A percentile compares a stretch with the other conserved stretches of the same genome.
phyloP scores from a whole-genome alignment of 2,113 vertebrate species.

The Dissostichus mawsoni region DNA sequence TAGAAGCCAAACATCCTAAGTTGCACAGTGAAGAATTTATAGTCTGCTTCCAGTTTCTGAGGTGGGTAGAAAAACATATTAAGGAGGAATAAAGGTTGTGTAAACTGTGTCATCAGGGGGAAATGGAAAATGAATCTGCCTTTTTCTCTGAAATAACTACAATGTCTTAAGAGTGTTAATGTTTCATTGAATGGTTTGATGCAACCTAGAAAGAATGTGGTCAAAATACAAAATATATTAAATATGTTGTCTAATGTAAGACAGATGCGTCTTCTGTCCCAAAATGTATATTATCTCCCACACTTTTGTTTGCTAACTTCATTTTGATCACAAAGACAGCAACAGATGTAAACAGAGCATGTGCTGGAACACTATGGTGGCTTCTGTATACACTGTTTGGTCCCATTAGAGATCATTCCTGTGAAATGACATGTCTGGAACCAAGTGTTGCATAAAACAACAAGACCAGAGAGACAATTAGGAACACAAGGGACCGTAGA shows the following conservation, averaged over 20 bases:
- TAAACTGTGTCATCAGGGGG: conserved; percentile 4
- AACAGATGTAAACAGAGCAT: conserved; percentile 35
- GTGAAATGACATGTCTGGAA: conserved; percentile 40
- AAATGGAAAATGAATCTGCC: conserved; percentile 9
- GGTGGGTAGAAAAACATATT: background rate
- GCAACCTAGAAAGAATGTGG: background rate
- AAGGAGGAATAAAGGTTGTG: background rate
- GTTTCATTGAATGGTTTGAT: background rate
- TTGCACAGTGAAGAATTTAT: background rate
- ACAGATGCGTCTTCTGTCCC: background rate
- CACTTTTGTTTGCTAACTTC: conserved; percentile 5
- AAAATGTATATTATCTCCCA: conserved; percentile 17
- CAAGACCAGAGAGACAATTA: conserved; percentile 18
- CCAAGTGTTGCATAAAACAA: conserved; percentile 35
- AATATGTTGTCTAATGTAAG: background rate
- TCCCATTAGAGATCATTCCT: conserved; percentile 35
- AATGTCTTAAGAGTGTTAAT: too few relatives aligned
- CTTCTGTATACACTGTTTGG: conserved; percentile 23
- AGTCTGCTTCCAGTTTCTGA: background rate
- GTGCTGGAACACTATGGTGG: conserved; percentile 38
- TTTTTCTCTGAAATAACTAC: background rate
- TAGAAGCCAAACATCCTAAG: background rate
- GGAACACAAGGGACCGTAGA: background rate
- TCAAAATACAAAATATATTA: too few relatives aligned
- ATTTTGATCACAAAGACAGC: conserved; percentile 10